Percentiles rank a stretch among this genome's conserved stretches.
These are phyloP conservation scores for Torymus texanus DNA, from an alignment of 2,888 invertebrate species.

Conservation along the genomic window DNA sequence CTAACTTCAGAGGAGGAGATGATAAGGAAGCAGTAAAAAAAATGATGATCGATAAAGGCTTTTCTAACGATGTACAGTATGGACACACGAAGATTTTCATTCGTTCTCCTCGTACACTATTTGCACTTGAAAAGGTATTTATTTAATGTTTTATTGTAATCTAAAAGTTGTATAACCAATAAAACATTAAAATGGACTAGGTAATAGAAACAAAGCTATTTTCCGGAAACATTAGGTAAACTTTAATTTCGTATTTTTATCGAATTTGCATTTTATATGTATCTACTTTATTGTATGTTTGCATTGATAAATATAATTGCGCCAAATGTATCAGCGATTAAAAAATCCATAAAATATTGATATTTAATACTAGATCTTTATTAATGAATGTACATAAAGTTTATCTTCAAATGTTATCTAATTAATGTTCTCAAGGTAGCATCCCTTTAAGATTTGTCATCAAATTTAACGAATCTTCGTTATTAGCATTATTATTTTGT, in stretches of 20 bases:
- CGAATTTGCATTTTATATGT: not conserved
- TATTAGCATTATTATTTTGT: no score
- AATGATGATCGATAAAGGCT: slow-evolving; percentile 87
- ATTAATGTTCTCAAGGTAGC: no score
- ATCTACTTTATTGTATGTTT: slow-evolving; percentile 2
- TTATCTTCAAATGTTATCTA: not conserved
- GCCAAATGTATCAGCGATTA: slow-evolving; percentile 36
- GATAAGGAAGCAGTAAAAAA: slow-evolving; percentile 90
- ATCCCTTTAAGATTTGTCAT: no score
- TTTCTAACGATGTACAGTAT: slow-evolving; percentile 90
- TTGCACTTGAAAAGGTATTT: slow-evolving; percentile 86
- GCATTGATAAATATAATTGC: slow-evolving; percentile 20
- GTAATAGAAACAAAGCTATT: slow-evolving; percentile 20
- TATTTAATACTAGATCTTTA: not conserved
- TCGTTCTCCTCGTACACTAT: slow-evolving; percentile 92
- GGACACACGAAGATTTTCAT: slow-evolving; percentile 98
- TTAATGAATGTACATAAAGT: not conserved
- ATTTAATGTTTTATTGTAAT: slow-evolving; percentile 2
- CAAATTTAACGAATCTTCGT: no score
- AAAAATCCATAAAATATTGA: not conserved
- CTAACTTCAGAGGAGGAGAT: slow-evolving; percentile 88
- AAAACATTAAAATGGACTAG: slow-evolving; percentile 4
- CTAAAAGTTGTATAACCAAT: not conserved
- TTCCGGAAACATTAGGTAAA: slow-evolving; percentile 21
- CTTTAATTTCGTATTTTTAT: not conserved